Percentiles rank a stretch among this genome's conserved stretches.
Evolutionary conservation across 1,140 invertebrate species (phyloP).

Genomic region (Hyposmocoma kahamanoa): DNA sequence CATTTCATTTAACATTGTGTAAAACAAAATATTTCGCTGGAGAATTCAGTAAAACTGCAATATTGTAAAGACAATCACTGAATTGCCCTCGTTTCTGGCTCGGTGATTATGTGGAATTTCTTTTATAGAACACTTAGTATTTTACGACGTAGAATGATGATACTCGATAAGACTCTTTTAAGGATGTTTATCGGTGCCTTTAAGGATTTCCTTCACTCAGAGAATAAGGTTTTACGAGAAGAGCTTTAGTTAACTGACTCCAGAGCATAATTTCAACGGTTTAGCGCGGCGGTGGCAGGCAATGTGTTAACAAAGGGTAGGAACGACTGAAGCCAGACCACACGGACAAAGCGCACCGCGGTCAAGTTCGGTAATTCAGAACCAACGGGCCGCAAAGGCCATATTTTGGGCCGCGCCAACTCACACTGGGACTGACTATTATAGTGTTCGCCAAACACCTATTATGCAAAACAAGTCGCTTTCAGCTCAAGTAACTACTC

Average conservation of each 20-base stretch:
- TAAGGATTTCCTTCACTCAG: too few species aligned
- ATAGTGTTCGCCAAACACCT: constrained; percentile 36
- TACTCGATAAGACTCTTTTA: background rate
- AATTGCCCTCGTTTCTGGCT: too few species aligned
- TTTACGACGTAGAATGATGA: background rate
- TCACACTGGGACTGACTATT: constrained; percentile 38
- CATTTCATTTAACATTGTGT: too few species aligned
- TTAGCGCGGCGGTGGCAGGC: too few species aligned
- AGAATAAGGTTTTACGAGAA: too few species aligned
- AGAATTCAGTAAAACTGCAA: too few species aligned
- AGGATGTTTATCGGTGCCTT: constrained; percentile 6
- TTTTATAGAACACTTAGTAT: background rate
- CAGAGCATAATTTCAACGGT: too few species aligned
- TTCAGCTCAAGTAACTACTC: constrained; percentile 42
- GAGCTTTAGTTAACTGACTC: too few species aligned
- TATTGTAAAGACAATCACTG: too few species aligned
- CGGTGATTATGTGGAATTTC: background rate
- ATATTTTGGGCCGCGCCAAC: constrained; percentile 29
- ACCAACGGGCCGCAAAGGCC: constrained; percentile 37
- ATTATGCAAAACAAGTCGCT: constrained; percentile 56
- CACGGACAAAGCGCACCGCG: constrained; percentile 31
- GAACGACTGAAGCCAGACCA: constrained; percentile 17
- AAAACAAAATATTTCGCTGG: too few species aligned
- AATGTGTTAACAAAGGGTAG: constrained; percentile 27
- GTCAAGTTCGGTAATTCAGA: constrained; percentile 51